phyloP scores from a whole-genome alignment of 2,797 vertebrate genomes.

The Diplodus sargus region DNA sequence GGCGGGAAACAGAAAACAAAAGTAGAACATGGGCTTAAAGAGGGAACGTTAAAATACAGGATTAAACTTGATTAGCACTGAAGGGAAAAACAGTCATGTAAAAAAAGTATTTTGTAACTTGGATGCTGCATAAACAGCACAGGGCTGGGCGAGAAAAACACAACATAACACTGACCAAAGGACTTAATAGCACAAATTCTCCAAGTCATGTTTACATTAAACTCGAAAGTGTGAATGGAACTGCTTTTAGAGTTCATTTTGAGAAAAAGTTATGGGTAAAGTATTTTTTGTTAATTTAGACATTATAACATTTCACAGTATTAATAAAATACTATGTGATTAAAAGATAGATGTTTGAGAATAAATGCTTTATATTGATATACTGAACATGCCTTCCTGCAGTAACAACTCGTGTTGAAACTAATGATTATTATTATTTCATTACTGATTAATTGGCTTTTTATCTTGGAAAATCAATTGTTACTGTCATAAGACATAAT shows the following conservation, averaged over 20 bases:
- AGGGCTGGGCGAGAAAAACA: background rate
- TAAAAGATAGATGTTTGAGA: background rate
- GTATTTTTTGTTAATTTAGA: background rate
- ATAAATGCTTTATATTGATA: background rate
- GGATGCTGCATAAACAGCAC: background rate
- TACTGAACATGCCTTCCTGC: background rate
- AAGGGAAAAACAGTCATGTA: background rate
- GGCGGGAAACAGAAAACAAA: slow-evolving; percentile 28
- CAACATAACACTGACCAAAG: background rate
- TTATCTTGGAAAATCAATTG: background rate
- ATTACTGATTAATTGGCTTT: background rate
- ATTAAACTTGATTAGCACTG: slow-evolving; percentile 12
- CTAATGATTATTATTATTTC: background rate
- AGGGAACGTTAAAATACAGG: slow-evolving; percentile 7
- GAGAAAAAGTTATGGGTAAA: background rate
- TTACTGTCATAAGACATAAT: background rate
- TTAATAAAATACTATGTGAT: background rate
- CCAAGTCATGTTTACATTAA: background rate
- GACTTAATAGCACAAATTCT: background rate
- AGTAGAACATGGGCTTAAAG: slow-evolving; percentile 28
- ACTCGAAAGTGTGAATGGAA: background rate
- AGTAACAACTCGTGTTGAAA: background rate
- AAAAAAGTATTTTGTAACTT: background rate
- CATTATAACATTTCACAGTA: slow-evolving; percentile 1
- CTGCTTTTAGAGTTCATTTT: background rate